Evolutionary conservation across 2,888 invertebrate genomes (phyloP), one percentile per base, ranked within the genome.

Genomic region (Zelleria hepariella): DNA sequence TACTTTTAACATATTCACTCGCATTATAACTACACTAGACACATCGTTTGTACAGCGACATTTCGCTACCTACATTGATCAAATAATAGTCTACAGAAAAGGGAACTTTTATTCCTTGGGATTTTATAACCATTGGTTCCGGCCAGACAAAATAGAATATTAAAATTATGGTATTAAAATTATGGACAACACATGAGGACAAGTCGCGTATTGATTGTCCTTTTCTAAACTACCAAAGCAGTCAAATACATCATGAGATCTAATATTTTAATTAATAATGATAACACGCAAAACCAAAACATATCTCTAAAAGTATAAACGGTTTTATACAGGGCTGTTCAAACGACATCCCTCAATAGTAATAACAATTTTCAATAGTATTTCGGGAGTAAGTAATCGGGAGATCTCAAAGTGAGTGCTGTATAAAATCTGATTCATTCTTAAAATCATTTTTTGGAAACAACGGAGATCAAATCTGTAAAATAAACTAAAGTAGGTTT

Each of bases 1-100:
- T 82, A 77, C 73, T 73, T 75, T 75, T 74, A 83, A 85, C 81
- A 80, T 77, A 75, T 78, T 73, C 71, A 77, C 72, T 75, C 73
- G 65, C 74, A 71, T n/a, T 74, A 74, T 65, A 68, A 68, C 70
- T 69, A 70, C 67, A 68, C 66, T 75, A 72, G 71, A 70, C 68
- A 69, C 70, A 59, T 58, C 63, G 51, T 61, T 58, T 67, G 62
- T 68, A 67, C 64, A 68, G 62, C 32, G 10, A 62, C 62, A 66
- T 65, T 70, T 66, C n/a, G n/a, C n/a, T n/a, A n/a, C n/a, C n/a
- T n/a, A n/a, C 69, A 74, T 73, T 71, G 72, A 53, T n/a, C 2
- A 26, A n/a, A 8, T 24, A 24, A 25, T 54, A 54, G 68, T 77
- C 74, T 75, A 77, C 71, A 72, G 74, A 78, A 76, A n/a, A n/a